phyloP scores from a whole-genome alignment of 2,113 vertebrate species.

The Lynx canadensis region DNA sequence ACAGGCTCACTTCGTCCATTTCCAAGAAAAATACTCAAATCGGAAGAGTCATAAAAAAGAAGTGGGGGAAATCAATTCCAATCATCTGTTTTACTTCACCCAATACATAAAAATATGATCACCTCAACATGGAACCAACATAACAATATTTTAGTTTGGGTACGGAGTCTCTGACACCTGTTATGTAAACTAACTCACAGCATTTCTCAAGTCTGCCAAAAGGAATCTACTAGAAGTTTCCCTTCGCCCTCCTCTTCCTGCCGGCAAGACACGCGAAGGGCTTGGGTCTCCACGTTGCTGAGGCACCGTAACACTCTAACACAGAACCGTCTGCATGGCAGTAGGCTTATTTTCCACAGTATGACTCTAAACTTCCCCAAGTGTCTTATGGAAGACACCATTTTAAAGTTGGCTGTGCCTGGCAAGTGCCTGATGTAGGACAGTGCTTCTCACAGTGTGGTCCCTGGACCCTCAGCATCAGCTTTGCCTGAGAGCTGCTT shows the following conservation, averaged over 20 bases:
- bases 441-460: background rate
- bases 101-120: background rate
- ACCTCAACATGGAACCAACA: background rate
- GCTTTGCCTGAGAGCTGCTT: background rate
- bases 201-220: background rate
- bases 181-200: background rate
- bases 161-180: background rate
- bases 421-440: background rate
- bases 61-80: background rate
- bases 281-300: background rate
- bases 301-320: background rate
- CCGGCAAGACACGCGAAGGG: background rate
- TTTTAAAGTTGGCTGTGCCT: background rate
- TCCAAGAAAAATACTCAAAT: conserved; percentile 9
- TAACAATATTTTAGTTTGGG: background rate
- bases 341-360: background rate
- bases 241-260: background rate
- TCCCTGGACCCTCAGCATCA: background rate
- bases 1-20: background rate
- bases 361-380: background rate
- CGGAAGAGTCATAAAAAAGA: background rate
- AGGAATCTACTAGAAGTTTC: background rate
- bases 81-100: background rate
- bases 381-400: background rate
- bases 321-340: background rate